Conservation (phyloP, 2,797 vertebrate species). For the Poecilia picta region DNA sequence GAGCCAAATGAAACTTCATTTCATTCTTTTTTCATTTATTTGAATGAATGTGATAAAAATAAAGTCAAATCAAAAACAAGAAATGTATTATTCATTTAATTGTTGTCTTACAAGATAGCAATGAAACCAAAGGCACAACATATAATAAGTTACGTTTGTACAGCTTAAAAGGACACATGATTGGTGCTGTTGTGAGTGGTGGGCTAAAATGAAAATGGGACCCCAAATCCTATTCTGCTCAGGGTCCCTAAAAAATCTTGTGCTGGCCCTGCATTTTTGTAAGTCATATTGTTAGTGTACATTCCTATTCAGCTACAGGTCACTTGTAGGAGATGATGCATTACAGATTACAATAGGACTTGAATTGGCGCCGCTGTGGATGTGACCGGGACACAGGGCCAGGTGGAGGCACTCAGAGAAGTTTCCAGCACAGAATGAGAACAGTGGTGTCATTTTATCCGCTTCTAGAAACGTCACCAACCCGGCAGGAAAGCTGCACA, state of each 20-base stretch:
- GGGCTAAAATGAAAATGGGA: not conserved
- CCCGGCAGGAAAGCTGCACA: conserved; percentile 80
- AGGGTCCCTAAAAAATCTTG: not conserved
- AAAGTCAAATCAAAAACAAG: too few relatives aligned
- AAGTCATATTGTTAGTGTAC: not conserved
- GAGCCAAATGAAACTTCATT: too few relatives aligned
- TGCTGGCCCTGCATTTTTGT: not conserved
- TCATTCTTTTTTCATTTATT: too few relatives aligned
- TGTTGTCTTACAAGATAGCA: not conserved
- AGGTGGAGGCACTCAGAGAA: conserved; percentile 80
- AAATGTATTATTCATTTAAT: not conserved
- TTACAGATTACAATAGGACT: conserved; percentile 76
- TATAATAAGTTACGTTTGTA: not conserved
- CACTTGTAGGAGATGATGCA: conserved; percentile 41
- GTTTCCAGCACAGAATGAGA: conserved; percentile 78
- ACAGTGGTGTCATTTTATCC: conserved; percentile 79
- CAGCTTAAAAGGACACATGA: not conserved
- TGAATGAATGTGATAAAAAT: too few relatives aligned
- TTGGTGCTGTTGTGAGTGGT: not conserved
- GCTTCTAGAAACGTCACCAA: conserved; percentile 79
- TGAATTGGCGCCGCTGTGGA: conserved; percentile 77
- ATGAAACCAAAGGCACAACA: not conserved
- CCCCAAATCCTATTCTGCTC: not conserved
- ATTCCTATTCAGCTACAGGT: conserved; percentile 16
- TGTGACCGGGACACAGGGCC: conserved; percentile 82